Base-by-base conservation (phyloP, 2,888 invertebrate species). In the Polylopha cassiicola region DNA sequence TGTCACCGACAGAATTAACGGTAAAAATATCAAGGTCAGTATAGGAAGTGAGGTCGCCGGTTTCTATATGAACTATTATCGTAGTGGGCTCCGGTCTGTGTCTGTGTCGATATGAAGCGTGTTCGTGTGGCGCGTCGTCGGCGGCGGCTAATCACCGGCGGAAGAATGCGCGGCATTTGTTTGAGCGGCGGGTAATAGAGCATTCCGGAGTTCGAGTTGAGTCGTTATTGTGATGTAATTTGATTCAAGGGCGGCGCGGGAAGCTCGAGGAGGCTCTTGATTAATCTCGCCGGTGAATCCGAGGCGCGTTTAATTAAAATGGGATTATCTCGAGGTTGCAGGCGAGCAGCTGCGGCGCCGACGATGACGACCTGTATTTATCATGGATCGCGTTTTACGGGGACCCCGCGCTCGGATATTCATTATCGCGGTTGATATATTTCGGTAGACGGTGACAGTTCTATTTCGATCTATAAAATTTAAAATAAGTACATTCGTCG, bases 261-360 rank as follows among this genome's bases (percentile, higher is more conserved):
- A 23, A 37, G 33, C 30, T 22, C 37, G 42, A 39, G 44, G 60
- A 61, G 61, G 53, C 57, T 65, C 65, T 67, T 65, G 70, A 74
- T 75, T 74, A 75, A 76, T 74, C 72, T 63, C 52, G 55, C 51
- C 58, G 62, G 63, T 60, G 59, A 65, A 70, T 65, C 62, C 62
- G 58, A 65, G 58, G 54, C 59, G 54, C 53, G 57, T 75, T 73
- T 76, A 78, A 78, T 78, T 78, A 78, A 76, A 76, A 70, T 67
- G 61, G 70, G 74, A 78, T 78, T 74, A 78, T 69, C 60, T 68
- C 51, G 59, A 61, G 68, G 65, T 57, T 61, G 64, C 67, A 63
- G 53, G 47, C 57, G 53, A 24, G 15, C 41, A 39, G 27, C 27
- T 24, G 27, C 21, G 28, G 2, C 21, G 11, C 7, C 31, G 13